Evolutionary conservation across 2,113 vertebrate genomes (phyloP).

Genomic region (Pangasianodon gigas): DNA sequence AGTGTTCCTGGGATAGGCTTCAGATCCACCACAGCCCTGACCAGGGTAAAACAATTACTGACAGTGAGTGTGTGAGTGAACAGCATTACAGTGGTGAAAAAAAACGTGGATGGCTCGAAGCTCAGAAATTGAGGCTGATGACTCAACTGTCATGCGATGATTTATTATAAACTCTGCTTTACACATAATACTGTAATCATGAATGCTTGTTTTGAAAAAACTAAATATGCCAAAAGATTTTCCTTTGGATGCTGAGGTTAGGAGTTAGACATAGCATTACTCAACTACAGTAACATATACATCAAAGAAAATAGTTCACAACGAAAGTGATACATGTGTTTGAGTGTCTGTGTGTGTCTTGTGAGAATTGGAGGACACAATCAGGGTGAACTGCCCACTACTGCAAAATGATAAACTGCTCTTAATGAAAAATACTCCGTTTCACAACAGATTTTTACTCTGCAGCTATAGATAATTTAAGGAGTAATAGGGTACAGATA

Average conservation of each 20-base stretch:
- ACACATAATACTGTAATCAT: background rate
- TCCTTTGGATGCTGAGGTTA: background rate
- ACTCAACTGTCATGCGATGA: background rate
- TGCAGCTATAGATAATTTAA: background rate
- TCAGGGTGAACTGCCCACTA: background rate
- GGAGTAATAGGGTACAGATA: background rate
- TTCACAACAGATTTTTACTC: constrained; percentile 8
- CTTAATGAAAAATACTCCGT: background rate
- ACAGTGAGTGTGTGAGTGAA: background rate
- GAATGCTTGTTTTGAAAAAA: background rate
- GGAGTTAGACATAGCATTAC: background rate
- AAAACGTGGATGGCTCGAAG: background rate
- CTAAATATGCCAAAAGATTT: background rate
- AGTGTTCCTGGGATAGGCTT: background rate
- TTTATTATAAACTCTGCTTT: background rate
- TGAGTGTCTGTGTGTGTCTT: background rate
- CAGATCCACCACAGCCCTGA: background rate
- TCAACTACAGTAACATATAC: background rate
- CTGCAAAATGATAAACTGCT: background rate
- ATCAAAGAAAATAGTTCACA: background rate
- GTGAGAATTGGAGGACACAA: background rate
- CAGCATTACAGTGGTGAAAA: background rate
- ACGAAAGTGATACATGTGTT: background rate
- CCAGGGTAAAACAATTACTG: background rate
- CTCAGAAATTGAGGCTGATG: background rate